phyloP scores from a whole-genome alignment of 2,797 vertebrate species.

The Rhinella marina region DNA sequence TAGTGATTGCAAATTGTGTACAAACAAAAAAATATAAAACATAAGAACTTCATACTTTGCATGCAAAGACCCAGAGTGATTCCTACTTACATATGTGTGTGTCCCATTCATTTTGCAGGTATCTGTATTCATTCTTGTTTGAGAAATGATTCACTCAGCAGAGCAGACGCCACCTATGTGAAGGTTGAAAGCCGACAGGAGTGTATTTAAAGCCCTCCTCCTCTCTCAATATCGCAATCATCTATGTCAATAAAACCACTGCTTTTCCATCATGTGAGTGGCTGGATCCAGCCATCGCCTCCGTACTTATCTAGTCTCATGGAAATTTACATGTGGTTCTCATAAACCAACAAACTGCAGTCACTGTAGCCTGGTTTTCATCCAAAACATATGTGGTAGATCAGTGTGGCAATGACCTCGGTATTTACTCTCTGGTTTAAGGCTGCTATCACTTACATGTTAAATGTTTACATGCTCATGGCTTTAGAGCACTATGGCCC shows the following conservation, averaged over 20 bases:
- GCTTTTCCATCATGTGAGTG: slow-evolving; percentile 46
- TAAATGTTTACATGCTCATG: neutral
- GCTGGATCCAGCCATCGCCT: slow-evolving; percentile 22
- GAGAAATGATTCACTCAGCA: neutral
- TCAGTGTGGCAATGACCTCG: neutral
- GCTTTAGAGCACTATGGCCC: neutral
- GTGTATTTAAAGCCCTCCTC: slow-evolving; percentile 42
- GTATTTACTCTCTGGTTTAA: slow-evolving; percentile 14
- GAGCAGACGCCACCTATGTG: slow-evolving; percentile 2
- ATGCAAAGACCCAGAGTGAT: neutral
- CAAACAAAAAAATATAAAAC: neutral
- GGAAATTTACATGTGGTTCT: slow-evolving; percentile 39
- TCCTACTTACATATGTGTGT: slow-evolving; percentile 48
- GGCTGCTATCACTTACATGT: neutral
- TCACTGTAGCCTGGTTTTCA: slow-evolving; percentile 20
- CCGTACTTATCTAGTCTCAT: slow-evolving; percentile 19
- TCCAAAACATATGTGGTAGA: slow-evolving; percentile 41
- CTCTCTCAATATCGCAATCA: neutral
- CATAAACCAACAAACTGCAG: slow-evolving; percentile 40
- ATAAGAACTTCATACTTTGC: neutral
- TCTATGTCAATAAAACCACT: slow-evolving; percentile 20
- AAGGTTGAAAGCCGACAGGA: neutral
- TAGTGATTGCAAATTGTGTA: neutral
- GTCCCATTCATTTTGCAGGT: slow-evolving; percentile 51
- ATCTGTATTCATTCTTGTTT: slow-evolving; percentile 25